Evolutionary conservation across 2,888 invertebrate species (phyloP).

Genomic region (Silvanus unidentatus): DNA sequence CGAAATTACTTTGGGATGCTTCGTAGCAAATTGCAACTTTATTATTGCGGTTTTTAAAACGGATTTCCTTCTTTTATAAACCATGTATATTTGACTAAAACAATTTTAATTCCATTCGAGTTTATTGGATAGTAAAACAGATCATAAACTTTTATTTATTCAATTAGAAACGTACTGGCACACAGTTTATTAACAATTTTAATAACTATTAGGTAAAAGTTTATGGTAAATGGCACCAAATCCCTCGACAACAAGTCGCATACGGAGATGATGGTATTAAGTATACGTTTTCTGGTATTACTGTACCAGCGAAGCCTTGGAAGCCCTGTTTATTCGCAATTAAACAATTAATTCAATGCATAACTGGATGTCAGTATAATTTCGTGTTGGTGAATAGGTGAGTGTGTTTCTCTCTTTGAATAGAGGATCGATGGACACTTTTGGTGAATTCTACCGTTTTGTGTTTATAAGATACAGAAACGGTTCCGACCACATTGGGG

Average conservation of each 20-base stretch:
- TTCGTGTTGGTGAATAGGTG: slow-evolving; percentile 65
- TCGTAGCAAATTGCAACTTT: too few relatives aligned
- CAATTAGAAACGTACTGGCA: too few relatives aligned
- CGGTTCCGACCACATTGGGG: slow-evolving; percentile 65
- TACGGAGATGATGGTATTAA: slow-evolving; percentile 60
- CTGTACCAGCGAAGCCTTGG: slow-evolving; percentile 62
- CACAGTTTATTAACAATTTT: too few relatives aligned
- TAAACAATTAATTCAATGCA: slow-evolving; percentile 48
- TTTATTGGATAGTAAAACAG: too few relatives aligned
- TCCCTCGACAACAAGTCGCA: slow-evolving; percentile 65
- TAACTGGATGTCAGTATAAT: slow-evolving; percentile 56
- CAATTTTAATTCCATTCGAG: too few relatives aligned
- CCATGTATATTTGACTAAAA: neutral
- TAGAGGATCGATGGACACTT: neutral
- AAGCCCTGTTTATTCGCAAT: slow-evolving; percentile 49
- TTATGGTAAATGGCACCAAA: slow-evolving; percentile 60
- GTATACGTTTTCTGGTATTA: slow-evolving; percentile 60
- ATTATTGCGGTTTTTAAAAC: too few relatives aligned
- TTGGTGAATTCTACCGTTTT: too few relatives aligned
- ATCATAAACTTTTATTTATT: too few relatives aligned
- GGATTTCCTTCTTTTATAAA: too few relatives aligned
- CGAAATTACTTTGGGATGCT: too few relatives aligned
- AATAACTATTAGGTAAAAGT: slow-evolving; percentile 45
- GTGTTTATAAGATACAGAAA: slow-evolving; percentile 54
- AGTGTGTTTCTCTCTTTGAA: neutral